Evolutionary conservation across 2,797 vertebrate species (phyloP).

Genomic region (Chelmon rostratus): DNA sequence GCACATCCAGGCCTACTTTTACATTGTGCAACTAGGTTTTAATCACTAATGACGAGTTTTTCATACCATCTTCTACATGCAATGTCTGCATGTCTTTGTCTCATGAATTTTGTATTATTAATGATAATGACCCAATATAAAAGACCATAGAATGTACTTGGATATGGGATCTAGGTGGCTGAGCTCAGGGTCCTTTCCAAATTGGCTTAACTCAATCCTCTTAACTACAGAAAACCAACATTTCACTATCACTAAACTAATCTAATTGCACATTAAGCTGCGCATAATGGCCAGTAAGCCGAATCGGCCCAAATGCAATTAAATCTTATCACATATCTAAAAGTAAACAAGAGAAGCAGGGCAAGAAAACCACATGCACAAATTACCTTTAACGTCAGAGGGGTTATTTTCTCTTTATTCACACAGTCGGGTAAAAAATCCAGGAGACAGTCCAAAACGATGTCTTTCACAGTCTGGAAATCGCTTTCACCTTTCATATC

Average conservation of each 20-base stretch:
- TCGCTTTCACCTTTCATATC: slow-evolving; percentile 95
- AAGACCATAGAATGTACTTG: slow-evolving; percentile 48
- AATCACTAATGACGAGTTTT: neutral
- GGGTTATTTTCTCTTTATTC: slow-evolving; percentile 97
- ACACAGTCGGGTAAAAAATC: slow-evolving; percentile 98
- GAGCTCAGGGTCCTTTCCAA: slow-evolving; percentile 76
- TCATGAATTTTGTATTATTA: slow-evolving; percentile 24
- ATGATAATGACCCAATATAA: slow-evolving; percentile 52
- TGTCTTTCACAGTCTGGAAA: slow-evolving; percentile 98
- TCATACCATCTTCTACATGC: neutral
- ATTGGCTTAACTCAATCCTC: slow-evolving; percentile 85
- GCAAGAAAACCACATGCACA: neutral
- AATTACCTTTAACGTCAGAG: slow-evolving; percentile 95
- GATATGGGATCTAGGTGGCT: slow-evolving; percentile 64
- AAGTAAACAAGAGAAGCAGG: slow-evolving; percentile 31
- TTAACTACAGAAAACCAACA: slow-evolving; percentile 77
- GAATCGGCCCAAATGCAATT: slow-evolving; percentile 35
- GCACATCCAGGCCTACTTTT: neutral
- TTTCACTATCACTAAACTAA: slow-evolving; percentile 75
- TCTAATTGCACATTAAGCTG: slow-evolving; percentile 64
- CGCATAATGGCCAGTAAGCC: slow-evolving; percentile 34
- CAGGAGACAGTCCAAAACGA: slow-evolving; percentile 97
- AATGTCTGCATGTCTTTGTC: neutral
- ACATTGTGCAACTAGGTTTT: neutral
- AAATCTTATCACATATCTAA: slow-evolving; percentile 31